phyloP scores from a whole-genome alignment of 2,113 vertebrate genomes.

The Rhadina sibilatrix region DNA sequence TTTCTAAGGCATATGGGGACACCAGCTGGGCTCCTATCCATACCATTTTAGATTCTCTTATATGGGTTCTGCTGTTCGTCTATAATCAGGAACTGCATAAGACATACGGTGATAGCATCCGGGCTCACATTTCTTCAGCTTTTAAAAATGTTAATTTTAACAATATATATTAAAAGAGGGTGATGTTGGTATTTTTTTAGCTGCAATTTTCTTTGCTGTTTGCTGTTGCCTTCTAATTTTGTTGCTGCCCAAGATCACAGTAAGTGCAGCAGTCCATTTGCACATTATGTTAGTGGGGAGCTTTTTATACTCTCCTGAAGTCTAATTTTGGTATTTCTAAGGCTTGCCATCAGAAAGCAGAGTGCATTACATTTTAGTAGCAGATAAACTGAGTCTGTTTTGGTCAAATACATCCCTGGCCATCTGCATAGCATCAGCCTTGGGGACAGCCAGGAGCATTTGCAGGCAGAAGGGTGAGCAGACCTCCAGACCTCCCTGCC shows the following conservation, averaged over 20 bases:
- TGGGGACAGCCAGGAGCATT: not conserved
- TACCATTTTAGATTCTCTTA: constrained; percentile 33
- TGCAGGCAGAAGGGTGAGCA: not conserved
- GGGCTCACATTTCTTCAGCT: constrained; percentile 14
- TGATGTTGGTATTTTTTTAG: constrained; percentile 36
- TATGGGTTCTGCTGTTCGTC: constrained; percentile 33
- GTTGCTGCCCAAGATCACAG: constrained; percentile 12
- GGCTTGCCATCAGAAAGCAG: not conserved
- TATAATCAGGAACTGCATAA: constrained; percentile 43
- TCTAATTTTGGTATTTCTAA: constrained; percentile 10
- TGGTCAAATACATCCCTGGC: not conserved
- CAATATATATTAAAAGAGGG: constrained; percentile 23
- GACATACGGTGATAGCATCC: constrained; percentile 47
- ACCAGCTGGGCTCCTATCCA: constrained; percentile 62
- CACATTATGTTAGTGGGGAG: not conserved
- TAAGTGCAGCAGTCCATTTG: not conserved
- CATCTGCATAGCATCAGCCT: not conserved
- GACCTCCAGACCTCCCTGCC: not conserved
- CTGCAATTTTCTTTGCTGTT: not conserved
- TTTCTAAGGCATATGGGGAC: constrained; percentile 59
- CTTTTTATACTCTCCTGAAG: constrained; percentile 2
- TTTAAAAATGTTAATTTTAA: constrained; percentile 53
- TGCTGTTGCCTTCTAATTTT: constrained; percentile 23
- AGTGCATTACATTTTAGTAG: not conserved
- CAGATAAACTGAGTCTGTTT: not conserved